Evolutionary conservation across 2,113 vertebrate species (phyloP), one percentile per base, ranked within the genome.

Genomic region (Acrocephalus kingi): DNA sequence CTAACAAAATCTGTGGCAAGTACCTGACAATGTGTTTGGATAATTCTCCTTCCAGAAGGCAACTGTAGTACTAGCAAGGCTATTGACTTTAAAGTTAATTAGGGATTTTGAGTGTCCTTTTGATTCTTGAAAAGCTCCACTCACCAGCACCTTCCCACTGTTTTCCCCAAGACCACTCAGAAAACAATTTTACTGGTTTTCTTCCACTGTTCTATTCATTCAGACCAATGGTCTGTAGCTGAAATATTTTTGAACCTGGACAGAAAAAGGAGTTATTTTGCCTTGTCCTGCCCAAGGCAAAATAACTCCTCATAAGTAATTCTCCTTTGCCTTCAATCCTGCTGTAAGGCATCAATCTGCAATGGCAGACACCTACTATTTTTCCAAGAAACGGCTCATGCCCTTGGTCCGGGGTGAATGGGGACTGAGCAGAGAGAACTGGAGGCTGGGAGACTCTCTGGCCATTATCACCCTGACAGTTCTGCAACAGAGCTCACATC

Each of bases 171-270:
- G 75, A 61, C 75, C 43, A 28, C 55, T 91, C 8, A 3, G 63
- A 93, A 96, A 93, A 87, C 52, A 81, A 73, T 35, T 71, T 90
- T 45, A 63, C 55, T 91, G 27, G 23, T 80, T 91, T 73, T 85
- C 37, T 69, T 79, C 54, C 59, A 28, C 3, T 19, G 59, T 39
- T 39, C 19, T 18, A 28, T 39, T 62, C 17, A 28, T 62, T 41
- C 25, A 62, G 37, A 41, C 37, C 37, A 41, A 41, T 28, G 1
- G 54, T 73, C 43, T 84, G 35, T 16, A 90, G 81, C 21, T 63
- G 63, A 76, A 74, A 88, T 24, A 66, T 71, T 88, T 94, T 67
- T 85, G 64, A 83, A 69, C 17, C 33, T 63, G 30, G 5, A 13
- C 80, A 19, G 39, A 76, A 91, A 77, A 80, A 88, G 33, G 62